Conservation (phyloP, 2,888 invertebrate species). For the Chelonus formosanus region DNA sequence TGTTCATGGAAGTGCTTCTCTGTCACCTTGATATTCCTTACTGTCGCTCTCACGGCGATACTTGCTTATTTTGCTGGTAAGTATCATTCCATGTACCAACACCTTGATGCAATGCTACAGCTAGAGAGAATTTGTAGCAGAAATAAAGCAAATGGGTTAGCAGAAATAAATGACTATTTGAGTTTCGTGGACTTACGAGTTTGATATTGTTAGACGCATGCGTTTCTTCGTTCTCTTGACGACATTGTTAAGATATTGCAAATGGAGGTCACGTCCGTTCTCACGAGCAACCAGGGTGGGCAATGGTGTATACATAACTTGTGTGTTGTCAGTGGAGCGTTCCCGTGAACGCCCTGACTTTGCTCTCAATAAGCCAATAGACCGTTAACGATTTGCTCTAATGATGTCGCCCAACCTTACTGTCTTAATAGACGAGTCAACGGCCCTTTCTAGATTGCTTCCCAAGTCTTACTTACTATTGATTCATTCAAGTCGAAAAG, state of each 20-base stretch:
- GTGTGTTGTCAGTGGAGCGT: conserved; percentile 22
- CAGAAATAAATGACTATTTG: conserved; percentile 28
- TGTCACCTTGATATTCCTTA: conserved; percentile 89
- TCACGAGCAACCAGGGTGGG: conserved; percentile 10
- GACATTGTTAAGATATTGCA: conserved; percentile 12
- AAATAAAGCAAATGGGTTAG: conserved; percentile 20
- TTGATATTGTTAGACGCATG: neutral
- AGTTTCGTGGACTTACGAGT: conserved; percentile 11
- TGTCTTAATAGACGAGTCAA: conserved; percentile 23
- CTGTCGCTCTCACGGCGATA: conserved; percentile 90
- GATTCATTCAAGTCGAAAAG: conserved; percentile 14
- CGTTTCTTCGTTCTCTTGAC: neutral
- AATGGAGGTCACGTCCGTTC: conserved; percentile 34
- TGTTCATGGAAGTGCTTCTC: conserved; percentile 98
- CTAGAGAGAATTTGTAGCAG: conserved; percentile 15
- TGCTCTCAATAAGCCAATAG: conserved; percentile 34
- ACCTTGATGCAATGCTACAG: neutral
- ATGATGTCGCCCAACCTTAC: conserved; percentile 26
- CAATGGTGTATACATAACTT: conserved; percentile 34
- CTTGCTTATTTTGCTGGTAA: conserved; percentile 95
- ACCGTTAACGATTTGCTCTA: conserved; percentile 32
- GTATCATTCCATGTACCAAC: conserved; percentile 51
- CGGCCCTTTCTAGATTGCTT: neutral
- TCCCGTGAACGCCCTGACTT: neutral
- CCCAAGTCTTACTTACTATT: neutral